Evolutionary conservation across 1,140 invertebrate genomes (phyloP), one percentile per base, ranked within the genome.

Genomic region (Calliopsis andreniformis): DNA sequence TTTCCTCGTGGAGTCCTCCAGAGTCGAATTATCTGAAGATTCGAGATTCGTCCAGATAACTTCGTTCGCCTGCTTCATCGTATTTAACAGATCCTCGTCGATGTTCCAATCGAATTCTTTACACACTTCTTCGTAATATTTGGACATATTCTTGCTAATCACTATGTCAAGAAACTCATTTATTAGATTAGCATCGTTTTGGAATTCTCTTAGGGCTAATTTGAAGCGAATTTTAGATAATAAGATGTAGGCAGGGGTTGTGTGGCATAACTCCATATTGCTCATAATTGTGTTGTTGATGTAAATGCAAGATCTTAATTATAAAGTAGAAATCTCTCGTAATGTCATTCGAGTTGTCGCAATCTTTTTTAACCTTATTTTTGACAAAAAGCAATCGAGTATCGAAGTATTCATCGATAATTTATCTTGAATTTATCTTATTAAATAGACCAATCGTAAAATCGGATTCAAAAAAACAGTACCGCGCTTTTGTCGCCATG

Each of bases 61-160:
- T 51, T 90, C 91, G 90, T 97, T 97, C 14, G 92, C 92, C 67
- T 90, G 90, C 78, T 94, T 93, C 94, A 96, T 95, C 68, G 91
- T 87, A 3, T 92, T 87, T 47, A 94, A 79, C 14, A 95, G 80
- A n/a, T 78, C 80, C 45, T 90, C 79, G 83, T 95, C 94, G 49
- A 93, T 80, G 8, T 89, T 85, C 93, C 94, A 94, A 7, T 89
- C 86, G n/a, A 95, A 86, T 51, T 94, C 77, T 32, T 76, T 62
- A 20, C 78, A 87, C 10, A 95, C 89, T 68, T 94, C 92, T 89
- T 95, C 93, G 89, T 97, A 97, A 86, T 95, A 96, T 23, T 94
- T 95, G 23, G 94, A 94, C 96, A 97, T 96, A 87, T 91, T 71
- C 18, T 70, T 69, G 5, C 53, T 28, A 14, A 35, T 76, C 49